These are phyloP conservation scores for Phrynosoma platyrhinos DNA, from an alignment of 2,113 vertebrate species.

Conservation along the genomic window DNA sequence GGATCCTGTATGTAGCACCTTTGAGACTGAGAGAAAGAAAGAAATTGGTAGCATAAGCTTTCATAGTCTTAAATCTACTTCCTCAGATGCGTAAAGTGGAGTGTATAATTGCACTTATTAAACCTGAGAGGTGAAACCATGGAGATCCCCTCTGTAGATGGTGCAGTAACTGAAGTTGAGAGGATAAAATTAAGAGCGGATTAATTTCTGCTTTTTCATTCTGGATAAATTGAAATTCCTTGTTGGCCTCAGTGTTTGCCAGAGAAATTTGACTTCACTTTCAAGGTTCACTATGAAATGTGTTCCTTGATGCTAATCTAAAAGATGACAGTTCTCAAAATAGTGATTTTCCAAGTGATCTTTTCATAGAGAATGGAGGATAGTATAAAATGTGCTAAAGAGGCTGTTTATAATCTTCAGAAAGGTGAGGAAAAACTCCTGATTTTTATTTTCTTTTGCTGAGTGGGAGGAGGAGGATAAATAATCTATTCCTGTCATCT, in stretches of 20 bases:
- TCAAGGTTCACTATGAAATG: background rate
- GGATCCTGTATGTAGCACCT: too few relatives aligned
- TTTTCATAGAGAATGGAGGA: constrained; percentile 1
- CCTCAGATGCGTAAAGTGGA: too few relatives aligned
- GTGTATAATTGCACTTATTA: background rate
- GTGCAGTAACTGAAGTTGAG: background rate
- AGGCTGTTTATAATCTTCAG: constrained; percentile 28
- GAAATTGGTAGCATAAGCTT: too few relatives aligned
- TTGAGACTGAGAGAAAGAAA: too few relatives aligned
- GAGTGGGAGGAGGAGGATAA: background rate
- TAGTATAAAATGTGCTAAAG: background rate
- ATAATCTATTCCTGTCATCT: background rate
- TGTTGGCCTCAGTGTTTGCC: background rate
- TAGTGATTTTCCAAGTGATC: background rate
- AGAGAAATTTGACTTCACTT: constrained; percentile 4
- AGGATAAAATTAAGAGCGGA: constrained; percentile 18
- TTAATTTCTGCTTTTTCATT: constrained; percentile 4
- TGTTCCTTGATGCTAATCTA: background rate
- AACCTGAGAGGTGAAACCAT: background rate
- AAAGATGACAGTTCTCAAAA: background rate
- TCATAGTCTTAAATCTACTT: too few relatives aligned
- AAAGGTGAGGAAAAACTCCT: background rate
- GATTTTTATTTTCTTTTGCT: constrained; percentile 3
- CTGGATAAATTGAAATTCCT: background rate
- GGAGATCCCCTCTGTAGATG: background rate